These are phyloP conservation scores for Pristionchus mayeri DNA, from an alignment of 2,888 invertebrate species.

Conservation along the genomic window DNA sequence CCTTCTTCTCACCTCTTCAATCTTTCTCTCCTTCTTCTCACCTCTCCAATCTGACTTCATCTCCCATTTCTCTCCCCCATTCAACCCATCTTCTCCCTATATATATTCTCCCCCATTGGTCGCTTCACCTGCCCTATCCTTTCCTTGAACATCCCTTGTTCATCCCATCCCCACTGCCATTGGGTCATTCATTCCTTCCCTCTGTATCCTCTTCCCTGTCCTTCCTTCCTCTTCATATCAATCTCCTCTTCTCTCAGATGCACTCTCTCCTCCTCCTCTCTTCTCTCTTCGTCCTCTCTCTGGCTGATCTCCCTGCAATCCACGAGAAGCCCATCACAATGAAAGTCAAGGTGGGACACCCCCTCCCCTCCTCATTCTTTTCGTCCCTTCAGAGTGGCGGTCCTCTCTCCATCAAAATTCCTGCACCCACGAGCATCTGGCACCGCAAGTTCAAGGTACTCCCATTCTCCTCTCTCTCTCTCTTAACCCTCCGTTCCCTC, in stretches of 20 bases:
- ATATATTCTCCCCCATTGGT: constrained; percentile 6
- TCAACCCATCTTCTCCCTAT: background rate
- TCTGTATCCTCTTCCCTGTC: background rate
- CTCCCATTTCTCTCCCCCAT: background rate
- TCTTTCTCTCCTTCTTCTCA: too few relatives aligned
- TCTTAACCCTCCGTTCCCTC: too few relatives aligned
- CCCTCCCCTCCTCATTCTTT: background rate
- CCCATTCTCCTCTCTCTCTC: background rate
- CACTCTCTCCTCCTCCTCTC: constrained; percentile 29
- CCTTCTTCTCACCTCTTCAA: background rate
- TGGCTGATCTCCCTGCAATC: constrained; percentile 46
- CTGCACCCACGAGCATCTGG: constrained; percentile 45
- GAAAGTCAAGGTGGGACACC: background rate
- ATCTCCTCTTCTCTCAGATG: constrained; percentile 11
- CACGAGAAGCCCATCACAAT: constrained; percentile 35
- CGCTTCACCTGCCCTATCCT: constrained; percentile 18
- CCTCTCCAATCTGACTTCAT: constrained; percentile 18
- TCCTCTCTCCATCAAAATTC: constrained; percentile 17
- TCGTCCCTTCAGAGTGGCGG: constrained; percentile 38
- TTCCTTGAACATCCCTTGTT: constrained; percentile 31
- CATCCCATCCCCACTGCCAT: background rate
- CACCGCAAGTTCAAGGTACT: constrained; percentile 47
- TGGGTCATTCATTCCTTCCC: constrained; percentile 20
- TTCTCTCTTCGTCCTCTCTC: constrained; percentile 14
- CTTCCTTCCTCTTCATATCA: too few relatives aligned